phyloP scores from a whole-genome alignment of 2,797 vertebrate species.

The Eospalax fontanierii region DNA sequence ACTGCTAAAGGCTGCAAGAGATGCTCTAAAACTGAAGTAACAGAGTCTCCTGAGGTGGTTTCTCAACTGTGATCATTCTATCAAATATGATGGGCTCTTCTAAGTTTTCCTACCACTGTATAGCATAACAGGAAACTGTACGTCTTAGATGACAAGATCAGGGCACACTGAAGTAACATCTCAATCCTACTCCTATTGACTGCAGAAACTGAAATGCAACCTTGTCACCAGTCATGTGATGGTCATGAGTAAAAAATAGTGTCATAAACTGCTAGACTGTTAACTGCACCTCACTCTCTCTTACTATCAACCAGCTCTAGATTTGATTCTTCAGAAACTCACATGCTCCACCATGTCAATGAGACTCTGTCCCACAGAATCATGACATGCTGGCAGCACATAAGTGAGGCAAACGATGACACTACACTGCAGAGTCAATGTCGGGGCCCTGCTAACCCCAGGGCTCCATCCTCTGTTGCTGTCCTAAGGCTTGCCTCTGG shows the following conservation, averaged over 20 bases:
- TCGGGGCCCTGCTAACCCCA: rapidly evolving
- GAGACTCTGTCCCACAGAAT: background rate
- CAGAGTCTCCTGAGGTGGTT: background rate
- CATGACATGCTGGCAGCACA: rapidly evolving
- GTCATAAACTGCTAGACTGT: background rate
- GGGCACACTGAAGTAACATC: background rate
- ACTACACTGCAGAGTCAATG: rapidly evolving
- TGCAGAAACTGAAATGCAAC: background rate
- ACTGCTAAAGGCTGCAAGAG: background rate
- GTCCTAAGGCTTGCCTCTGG: background rate
- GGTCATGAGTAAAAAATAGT: background rate
- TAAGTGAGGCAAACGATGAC: background rate
- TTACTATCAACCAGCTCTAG: background rate
- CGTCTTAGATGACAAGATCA: background rate
- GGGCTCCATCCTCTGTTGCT: background rate
- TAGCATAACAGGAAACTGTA: background rate
- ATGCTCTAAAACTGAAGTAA: background rate
- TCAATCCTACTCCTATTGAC: background rate
- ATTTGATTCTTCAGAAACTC: background rate
- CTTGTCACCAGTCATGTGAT: background rate
- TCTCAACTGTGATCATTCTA: background rate
- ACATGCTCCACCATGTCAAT: no score
- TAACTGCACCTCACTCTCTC: background rate
- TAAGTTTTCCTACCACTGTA: background rate
- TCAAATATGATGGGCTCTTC: background rate